Evolutionary conservation across 2,113 vertebrate genomes (phyloP).

Genomic region (Phaethon lepturus): DNA sequence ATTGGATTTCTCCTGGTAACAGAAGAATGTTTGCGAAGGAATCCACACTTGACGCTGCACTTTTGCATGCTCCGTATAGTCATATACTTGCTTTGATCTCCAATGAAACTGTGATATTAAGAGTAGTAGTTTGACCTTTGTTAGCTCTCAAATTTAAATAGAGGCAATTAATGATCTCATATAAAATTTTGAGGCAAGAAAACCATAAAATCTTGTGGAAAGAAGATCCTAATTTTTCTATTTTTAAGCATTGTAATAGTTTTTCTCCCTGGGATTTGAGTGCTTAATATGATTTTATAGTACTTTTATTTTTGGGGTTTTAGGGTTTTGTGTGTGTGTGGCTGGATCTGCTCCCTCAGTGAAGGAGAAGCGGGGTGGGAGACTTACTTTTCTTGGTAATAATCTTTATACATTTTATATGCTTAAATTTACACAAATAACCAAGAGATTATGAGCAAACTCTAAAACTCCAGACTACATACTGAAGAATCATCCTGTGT

Average conservation of each 20-base stretch:
- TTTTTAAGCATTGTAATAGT: not conserved
- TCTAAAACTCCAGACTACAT: not conserved
- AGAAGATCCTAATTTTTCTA: not conserved
- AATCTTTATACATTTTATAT: not conserved
- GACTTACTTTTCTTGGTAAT: not conserved
- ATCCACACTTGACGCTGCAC: not conserved
- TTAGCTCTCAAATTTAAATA: not conserved
- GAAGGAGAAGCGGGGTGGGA: not conserved
- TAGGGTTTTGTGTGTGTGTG: not conserved
- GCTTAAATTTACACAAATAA: not conserved
- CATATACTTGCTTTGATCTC: not conserved
- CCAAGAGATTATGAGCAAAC: not conserved
- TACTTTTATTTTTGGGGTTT: not conserved
- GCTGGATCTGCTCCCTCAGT: not conserved
- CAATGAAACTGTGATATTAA: not conserved
- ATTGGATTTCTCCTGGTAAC: constrained; percentile 17
- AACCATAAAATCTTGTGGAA: not conserved
- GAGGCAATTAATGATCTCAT: not conserved
- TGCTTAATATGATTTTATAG: not conserved
- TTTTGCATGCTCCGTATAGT: not conserved
- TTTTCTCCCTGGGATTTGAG: not conserved
- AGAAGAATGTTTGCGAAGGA: not conserved
- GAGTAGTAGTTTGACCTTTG: not conserved
- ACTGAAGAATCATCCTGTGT: not conserved
- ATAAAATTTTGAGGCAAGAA: not conserved